These are phyloP conservation scores for Semaprochilodus insignis DNA, from an alignment of 2,797 vertebrate genomes.

Conservation along the genomic window DNA sequence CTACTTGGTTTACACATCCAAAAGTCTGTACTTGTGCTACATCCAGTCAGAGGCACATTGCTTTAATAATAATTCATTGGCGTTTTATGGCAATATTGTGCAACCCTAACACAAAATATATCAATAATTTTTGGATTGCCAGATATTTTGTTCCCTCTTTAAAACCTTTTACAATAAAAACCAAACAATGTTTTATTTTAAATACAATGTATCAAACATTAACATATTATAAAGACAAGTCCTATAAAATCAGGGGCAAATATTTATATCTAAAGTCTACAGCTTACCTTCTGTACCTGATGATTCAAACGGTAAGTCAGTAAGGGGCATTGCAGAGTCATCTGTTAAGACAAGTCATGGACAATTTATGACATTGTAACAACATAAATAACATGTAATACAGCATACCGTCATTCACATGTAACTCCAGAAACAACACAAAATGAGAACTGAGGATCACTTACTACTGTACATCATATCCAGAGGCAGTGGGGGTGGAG, in stretches of 20 bases:
- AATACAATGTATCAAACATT: too few relatives aligned
- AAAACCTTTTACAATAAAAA: too few relatives aligned
- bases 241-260: neutral
- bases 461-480: conserved; percentile 37
- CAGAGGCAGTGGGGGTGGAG: neutral
- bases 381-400: neutral
- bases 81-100: too few relatives aligned
- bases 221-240: too few relatives aligned
- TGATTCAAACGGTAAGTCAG: conserved; percentile 69
- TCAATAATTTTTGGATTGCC: too few relatives aligned
- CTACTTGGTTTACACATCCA: too few relatives aligned
- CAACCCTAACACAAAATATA: too few relatives aligned
- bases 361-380: neutral
- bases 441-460: neutral
- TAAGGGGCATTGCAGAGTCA: conserved; percentile 68
- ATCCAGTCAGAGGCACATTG: too few relatives aligned
- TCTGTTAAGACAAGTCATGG: conserved; percentile 55
- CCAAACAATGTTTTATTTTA: too few relatives aligned
- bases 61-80: too few relatives aligned
- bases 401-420: neutral
- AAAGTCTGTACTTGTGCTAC: too few relatives aligned
- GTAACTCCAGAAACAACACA: neutral
- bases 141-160: too few relatives aligned
- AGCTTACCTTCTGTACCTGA: conserved; percentile 72
- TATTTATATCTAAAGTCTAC: neutral